Evolutionary conservation across 1,140 invertebrate genomes (phyloP), one percentile per base, ranked within the genome.

Genomic region (Microvelia longipes): DNA sequence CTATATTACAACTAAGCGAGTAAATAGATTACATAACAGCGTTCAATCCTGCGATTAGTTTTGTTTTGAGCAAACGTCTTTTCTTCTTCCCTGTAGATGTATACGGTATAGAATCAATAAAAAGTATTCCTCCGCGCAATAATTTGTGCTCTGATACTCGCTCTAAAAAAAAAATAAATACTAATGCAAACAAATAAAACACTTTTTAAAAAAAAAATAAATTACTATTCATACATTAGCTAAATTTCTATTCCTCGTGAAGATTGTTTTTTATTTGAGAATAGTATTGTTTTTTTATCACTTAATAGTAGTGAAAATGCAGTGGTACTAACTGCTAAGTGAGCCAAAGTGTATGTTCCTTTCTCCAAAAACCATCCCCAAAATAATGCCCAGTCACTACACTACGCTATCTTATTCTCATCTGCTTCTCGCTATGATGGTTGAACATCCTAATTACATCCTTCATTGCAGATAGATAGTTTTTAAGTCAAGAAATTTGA

Each of bases 81-180:
- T 68, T 71, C 19, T 29, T 67, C 35, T 90, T 90, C 0, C 88
- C 88, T 28, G 82, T 82, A 1, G 84, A 77, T 71, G 82, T 87
- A 77, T 86, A 88, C 5, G 89, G 88, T 74, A 90, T 88, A 68
- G 80, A 79, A 0, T 83, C 77, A 0, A 89, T 74, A 74, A 90
- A 90, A 15, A 80, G 77, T 1, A 90, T 84, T 2, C 86, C 88
- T 13, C 86, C 88, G 19, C 82, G 77, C 1, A 87, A 74, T 60
- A 80, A 80, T 73, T 87, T 86, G 1, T 84, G 81, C 0, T 80
- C 79, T 1, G 84, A 85, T 1, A 86, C 79, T 71, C 78, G 78
- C 2, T 81, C 81, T 73, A 72, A 19, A 78, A 77, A 28, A 69
- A 28, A n/a, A 19, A 68, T 14, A 67, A 13, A 67, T 67, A 24